Base-by-base conservation (phyloP, 1,140 invertebrate genomes). In the Rhyacophila brunnea region DNA sequence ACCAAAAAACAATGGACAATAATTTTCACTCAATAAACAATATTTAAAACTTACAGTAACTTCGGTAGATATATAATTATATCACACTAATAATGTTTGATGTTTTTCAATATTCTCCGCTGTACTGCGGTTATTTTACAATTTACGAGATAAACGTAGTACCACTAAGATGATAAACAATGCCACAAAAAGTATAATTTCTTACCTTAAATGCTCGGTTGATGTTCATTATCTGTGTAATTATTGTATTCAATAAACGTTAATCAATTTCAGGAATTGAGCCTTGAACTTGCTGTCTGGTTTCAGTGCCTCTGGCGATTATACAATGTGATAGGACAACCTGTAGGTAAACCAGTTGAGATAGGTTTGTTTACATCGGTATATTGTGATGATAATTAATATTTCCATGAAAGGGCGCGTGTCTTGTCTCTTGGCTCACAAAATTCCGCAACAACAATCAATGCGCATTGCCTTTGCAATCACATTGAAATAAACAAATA, bases 211-310 rank as follows among this genome's bases (percentile, higher is more conserved):
- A 36, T 32, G 17, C 34, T 19, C 40, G 36, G 19, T 19, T 23
- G 4, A 17, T 14, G 6, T 53, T 23, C 28, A 6, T 19, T 13
- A 28, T 44, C 32, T 44, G 17, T 19, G 32, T 17, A 14, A 15
- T 17, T 43, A 28, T n/a, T 13, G 45, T 42, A 53, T 44, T 15
- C 40, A 19, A 55, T 23, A 4, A 45, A 48, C 35, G 11, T n/a
- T 38, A 32, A 40, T 48, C 23, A 9, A 28, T 28, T 28, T 28
- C 23, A 28, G 17, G 14, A 48, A 48, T 28, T 23, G 28, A 13
- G 28, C 55, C 55, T 46, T 58, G 55, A 58, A 50, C 55, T 58
- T 58, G 55, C 38, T 38, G 43, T 44, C 34, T 20, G 55, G 46
- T 45, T 44, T 58, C 46, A 34, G 23, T 13, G 47, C 46, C 55